These are phyloP conservation scores for Arrhamphus sclerolepis DNA, from an alignment of 2,797 vertebrate species.

Conservation along the genomic window DNA sequence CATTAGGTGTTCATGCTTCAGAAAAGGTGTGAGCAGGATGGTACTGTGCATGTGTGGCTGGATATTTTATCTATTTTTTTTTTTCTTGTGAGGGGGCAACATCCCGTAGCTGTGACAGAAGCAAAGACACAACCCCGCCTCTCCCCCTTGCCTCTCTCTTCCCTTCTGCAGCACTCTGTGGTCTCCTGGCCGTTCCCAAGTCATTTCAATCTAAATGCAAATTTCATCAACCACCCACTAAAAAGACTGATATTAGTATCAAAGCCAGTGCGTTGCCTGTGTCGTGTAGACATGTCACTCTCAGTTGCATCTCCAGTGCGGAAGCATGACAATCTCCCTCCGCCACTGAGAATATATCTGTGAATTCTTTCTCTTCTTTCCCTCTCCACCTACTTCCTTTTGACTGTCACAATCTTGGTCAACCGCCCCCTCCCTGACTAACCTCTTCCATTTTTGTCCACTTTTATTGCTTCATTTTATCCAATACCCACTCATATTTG, in stretches of 20 bases:
- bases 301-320: slow-evolving; percentile 54
- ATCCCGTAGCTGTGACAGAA: slow-evolving; percentile 36
- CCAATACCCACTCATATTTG: slow-evolving; percentile 35
- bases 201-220: slow-evolving; percentile 84
- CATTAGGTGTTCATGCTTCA: slow-evolving; percentile 9
- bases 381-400: not conserved
- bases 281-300: slow-evolving; percentile 58
- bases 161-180: slow-evolving; percentile 65
- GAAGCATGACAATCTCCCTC: slow-evolving; percentile 59
- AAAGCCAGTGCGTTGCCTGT: slow-evolving; percentile 69
- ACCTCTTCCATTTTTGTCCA: slow-evolving; percentile 27
- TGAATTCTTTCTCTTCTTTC: slow-evolving; percentile 26
- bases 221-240: slow-evolving; percentile 77
- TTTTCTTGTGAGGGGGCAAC: slow-evolving; percentile 15
- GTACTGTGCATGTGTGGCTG: slow-evolving; percentile 2
- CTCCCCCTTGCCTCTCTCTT: slow-evolving; percentile 26
- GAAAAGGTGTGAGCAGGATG: slow-evolving; percentile 3
- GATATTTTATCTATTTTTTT: slow-evolving; percentile 8
- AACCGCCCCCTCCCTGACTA: slow-evolving; percentile 9
- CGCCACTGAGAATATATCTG: slow-evolving; percentile 44
- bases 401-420: not conserved
- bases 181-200: slow-evolving; percentile 73
- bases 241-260: slow-evolving; percentile 80
- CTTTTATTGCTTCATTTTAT: slow-evolving; percentile 40
- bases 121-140: slow-evolving; percentile 23